Evolutionary conservation across 1,140 invertebrate species (phyloP), one percentile per base, ranked within the genome.

Genomic region (Formica selysi): DNA sequence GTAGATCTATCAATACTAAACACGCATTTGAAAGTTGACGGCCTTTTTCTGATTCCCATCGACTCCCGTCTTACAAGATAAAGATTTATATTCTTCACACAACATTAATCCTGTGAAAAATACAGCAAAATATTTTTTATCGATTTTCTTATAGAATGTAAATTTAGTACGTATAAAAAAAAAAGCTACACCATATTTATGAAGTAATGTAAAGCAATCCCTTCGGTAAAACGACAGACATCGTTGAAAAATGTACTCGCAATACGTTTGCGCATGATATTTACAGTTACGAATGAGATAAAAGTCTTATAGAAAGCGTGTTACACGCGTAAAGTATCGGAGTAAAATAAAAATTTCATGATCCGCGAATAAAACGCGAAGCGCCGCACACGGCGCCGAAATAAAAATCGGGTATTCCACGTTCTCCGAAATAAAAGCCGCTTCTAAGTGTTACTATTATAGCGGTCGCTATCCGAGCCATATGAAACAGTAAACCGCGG

Each of bases 301-400:
- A 16, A 59, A 70, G 38, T 26, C 5, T n/a, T 44, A 36, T 16
- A 19, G 48, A 51, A 19, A 51, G 4, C 19, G 44, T 13, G 19
- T n/a, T 36, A 22, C 19, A 48, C n/a, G 79, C 36, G 59, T 51
- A 44, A 61, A 73, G 54, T 61, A 74, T 83, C 38, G 10, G n/a
- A 83, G 44, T 22, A 26, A 61, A 61, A 83, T 83, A 83, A 73
- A 74, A 83, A 74, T 83, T 83, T 61, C 79, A 83, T n/a, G 54
- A 74, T 61, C 11, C 54, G 26, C 79, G 26, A 73, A 44, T 81
- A 81, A 59, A 81, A 61, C 16, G 36, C 7, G 32, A 64, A 38
- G 36, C 51, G 36, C 51, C 41, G n/a, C 19, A 57, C 41, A 38
- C 19, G 57, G 7, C 2, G 51, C n/a, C 32, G 79, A 83, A 83